Evolutionary conservation across 2,113 vertebrate species (phyloP), one percentile per base, ranked within the genome.

Genomic region (Oceanites oceanicus): DNA sequence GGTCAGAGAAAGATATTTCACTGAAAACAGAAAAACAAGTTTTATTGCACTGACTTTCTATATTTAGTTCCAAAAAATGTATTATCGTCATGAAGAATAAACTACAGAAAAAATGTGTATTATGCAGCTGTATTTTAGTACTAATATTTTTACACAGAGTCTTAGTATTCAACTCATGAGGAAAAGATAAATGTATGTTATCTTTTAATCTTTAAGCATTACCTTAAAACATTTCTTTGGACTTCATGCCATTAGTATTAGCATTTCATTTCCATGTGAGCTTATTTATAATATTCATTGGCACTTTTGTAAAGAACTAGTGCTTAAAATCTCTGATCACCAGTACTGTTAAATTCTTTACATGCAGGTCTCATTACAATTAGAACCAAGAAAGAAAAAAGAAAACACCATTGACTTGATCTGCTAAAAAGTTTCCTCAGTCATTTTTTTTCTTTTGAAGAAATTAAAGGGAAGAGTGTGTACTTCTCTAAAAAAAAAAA

Each of bases 101-200:
- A 96, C 84, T 78, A 96, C 58, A 68, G 75, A 27, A 63, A 86
- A 88, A 92, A 93, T 93, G 67, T 77, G 59, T n/a, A 96, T 96
- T 90, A 94, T 91, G 45, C 42, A 80, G 81, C 36, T 82, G 5
- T 42, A 56, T 42, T 72, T 56, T 36, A 79, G 27, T 65, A 72
- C 16, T 59, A 52, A 45, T 15, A 4, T 25, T 44, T 72, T 97
- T 97, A 92, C 88, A 95, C n/a, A 71, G 52, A 92, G 55, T 83
- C 84, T 96, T 94, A 96, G 92, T 96, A 97, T 97, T 97, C 95
- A 96, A 53, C 82, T 92, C 61, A 81, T 68, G 79, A 96, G 65
- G 97, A 97, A 91, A 92, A 89, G 84, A 87, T 62, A 92, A 90
- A 96, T 94, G 88, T 89, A 91, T 91, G 93, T 96, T 96, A 76